These are phyloP conservation scores for Serilophus lunatus DNA, from an alignment of 2,113 vertebrate species.

Conservation along the genomic window DNA sequence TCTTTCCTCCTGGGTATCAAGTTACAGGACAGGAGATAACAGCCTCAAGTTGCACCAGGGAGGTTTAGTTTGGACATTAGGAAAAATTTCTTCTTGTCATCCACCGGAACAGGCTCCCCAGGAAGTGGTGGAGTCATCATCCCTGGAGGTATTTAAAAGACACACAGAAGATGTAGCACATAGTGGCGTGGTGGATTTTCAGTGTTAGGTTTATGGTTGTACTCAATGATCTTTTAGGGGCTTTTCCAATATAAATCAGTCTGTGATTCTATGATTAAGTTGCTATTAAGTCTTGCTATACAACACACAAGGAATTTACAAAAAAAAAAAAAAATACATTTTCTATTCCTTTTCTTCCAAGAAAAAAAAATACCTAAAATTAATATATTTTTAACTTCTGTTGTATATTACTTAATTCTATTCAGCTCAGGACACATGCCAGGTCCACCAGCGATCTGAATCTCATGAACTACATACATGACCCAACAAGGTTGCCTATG, in stretches of 20 bases:
- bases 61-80: neutral
- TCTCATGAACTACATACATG: neutral
- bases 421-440: neutral
- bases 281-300: neutral
- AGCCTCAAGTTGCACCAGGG: neutral
- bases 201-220: neutral
- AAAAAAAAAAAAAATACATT: neutral
- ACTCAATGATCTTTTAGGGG: fast-evolving
- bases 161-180: fast-evolving
- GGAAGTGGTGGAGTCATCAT: neutral
- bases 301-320: neutral
- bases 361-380: neutral
- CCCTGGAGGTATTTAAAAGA: neutral
- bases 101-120: neutral
- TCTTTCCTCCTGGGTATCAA: neutral
- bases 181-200: neutral
- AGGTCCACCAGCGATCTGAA: neutral
- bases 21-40: fast-evolving
- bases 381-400: neutral
- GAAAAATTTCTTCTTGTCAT: neutral
- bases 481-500: neutral
- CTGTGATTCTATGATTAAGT: neutral
- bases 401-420: neutral
- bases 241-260: neutral
- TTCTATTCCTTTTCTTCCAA: neutral